Evolutionary conservation across 2,888 invertebrate species (phyloP).

Genomic region (Choreutis nemorana): DNA sequence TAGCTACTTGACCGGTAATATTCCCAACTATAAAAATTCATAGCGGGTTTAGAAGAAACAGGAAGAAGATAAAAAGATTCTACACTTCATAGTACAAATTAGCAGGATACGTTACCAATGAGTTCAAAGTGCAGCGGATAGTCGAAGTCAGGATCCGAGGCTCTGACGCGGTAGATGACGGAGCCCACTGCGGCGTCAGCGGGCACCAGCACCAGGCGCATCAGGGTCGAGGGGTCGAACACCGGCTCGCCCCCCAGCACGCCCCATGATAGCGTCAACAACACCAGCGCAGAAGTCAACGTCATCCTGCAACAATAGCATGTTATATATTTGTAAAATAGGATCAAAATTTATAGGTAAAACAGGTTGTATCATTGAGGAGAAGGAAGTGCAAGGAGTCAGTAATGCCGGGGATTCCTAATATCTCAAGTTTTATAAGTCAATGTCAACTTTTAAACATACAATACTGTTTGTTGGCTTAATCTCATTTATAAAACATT

Average conservation of each 20-base stretch:
- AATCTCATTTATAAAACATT: not conserved
- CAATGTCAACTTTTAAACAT: not conserved
- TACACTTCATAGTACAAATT: conserved; percentile 7
- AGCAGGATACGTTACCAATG: conserved; percentile 58
- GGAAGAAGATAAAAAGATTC: conserved; percentile 1
- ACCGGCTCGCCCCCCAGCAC: conserved; percentile 73
- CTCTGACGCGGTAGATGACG: conserved; percentile 86
- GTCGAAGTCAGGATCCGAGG: conserved; percentile 87
- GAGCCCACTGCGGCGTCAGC: conserved; percentile 84
- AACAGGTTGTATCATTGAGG: too few relatives aligned
- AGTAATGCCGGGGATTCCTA: not conserved
- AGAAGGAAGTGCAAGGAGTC: too few relatives aligned
- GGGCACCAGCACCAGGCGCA: conserved; percentile 83
- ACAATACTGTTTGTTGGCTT: not conserved
- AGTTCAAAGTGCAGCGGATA: conserved; percentile 86
- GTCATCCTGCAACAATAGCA: conserved; percentile 40
- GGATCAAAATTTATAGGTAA: not conserved
- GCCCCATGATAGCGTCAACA: conserved; percentile 36
- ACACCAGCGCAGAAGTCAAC: conserved; percentile 45
- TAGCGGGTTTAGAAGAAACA: too few relatives aligned
- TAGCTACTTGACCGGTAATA: too few relatives aligned
- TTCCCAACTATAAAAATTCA: too few relatives aligned
- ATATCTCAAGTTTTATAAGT: not conserved
- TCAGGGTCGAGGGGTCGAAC: conserved; percentile 84
- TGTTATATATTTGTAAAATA: not conserved